Evolutionary conservation across 1,140 invertebrate species (phyloP).

Genomic region (Neodiprion fabricii): DNA sequence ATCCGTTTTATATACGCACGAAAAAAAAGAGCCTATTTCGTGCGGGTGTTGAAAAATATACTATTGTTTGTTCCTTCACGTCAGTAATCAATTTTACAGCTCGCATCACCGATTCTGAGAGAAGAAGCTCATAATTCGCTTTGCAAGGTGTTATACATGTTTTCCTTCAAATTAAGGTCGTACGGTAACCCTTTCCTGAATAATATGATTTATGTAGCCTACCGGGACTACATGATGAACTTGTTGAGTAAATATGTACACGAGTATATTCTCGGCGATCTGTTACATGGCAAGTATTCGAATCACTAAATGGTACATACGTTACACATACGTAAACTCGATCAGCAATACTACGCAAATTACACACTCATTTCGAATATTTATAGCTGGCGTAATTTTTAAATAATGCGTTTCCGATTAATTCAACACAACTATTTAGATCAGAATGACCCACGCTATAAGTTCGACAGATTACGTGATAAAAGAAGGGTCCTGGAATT

Average conservation of each 20-base stretch:
- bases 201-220: conserved; percentile 83
- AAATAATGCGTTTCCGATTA: neutral
- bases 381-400: neutral
- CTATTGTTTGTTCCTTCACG: neutral
- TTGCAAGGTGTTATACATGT: conserved; percentile 93
- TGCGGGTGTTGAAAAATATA: too few relatives aligned
- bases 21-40: too few relatives aligned
- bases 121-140: conserved; percentile 87
- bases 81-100: conserved; percentile 20
- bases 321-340: neutral
- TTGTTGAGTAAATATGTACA: conserved; percentile 92
- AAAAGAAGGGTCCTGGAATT: conserved; percentile 93
- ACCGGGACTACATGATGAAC: conserved; percentile 73
- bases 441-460: conserved; percentile 89
- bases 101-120: conserved; percentile 43
- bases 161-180: conserved; percentile 83
- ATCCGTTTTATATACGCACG: too few relatives aligned
- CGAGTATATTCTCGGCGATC: conserved; percentile 90
- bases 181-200: conserved; percentile 68
- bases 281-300: conserved; percentile 73
- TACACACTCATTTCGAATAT: neutral
- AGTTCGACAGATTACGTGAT: conserved; percentile 96
- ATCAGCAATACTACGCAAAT: neutral
- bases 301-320: neutral
- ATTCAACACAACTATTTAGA: conserved; percentile 54